Percentiles rank a stretch among this genome's conserved stretches.
These are phyloP conservation scores for Macrosteles quadrilineatus DNA, from an alignment of 1,140 invertebrate species.

Conservation along the genomic window DNA sequence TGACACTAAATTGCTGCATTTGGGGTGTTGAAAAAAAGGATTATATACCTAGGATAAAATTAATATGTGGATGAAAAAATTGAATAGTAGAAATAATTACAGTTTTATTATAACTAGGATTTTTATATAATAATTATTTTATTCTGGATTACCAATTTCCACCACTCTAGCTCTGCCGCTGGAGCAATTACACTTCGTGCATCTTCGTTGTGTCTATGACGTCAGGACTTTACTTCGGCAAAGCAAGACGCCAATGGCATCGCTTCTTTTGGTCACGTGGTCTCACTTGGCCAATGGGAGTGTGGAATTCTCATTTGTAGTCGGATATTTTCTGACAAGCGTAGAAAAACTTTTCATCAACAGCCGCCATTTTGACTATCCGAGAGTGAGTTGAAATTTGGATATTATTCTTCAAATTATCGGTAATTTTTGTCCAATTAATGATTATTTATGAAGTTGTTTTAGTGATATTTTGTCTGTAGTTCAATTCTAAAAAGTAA, in stretches of 20 bases:
- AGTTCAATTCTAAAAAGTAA: slow-evolving; percentile 45
- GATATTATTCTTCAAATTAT: slow-evolving; percentile 64
- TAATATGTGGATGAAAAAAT: too few relatives aligned
- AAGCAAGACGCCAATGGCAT: slow-evolving; percentile 40
- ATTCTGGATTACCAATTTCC: slow-evolving; percentile 2
- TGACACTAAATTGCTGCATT: too few relatives aligned
- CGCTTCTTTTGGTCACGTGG: slow-evolving; percentile 55
- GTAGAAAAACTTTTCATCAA: slow-evolving; percentile 90
- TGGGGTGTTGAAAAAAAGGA: too few relatives aligned
- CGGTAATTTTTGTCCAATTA: slow-evolving; percentile 59
- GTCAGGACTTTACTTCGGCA: slow-evolving; percentile 41
- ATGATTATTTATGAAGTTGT: slow-evolving; percentile 44
- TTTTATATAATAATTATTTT: too few relatives aligned
- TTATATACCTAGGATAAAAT: too few relatives aligned
- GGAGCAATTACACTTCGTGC: slow-evolving; percentile 44
- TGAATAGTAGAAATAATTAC: too few relatives aligned
- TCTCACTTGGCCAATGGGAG: slow-evolving; percentile 56
- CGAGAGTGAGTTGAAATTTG: slow-evolving; percentile 61
- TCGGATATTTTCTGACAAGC: slow-evolving; percentile 86
- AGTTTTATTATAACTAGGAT: too few relatives aligned
- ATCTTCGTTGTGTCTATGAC: slow-evolving; percentile 42
- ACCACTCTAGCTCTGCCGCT: slow-evolving; percentile 36
- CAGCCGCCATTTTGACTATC: slow-evolving; percentile 87
- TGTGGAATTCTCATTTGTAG: slow-evolving; percentile 56
- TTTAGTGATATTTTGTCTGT: slow-evolving; percentile 45